Evolutionary conservation across 2,113 vertebrate species (phyloP).

Genomic region (Apeltes quadracus): DNA sequence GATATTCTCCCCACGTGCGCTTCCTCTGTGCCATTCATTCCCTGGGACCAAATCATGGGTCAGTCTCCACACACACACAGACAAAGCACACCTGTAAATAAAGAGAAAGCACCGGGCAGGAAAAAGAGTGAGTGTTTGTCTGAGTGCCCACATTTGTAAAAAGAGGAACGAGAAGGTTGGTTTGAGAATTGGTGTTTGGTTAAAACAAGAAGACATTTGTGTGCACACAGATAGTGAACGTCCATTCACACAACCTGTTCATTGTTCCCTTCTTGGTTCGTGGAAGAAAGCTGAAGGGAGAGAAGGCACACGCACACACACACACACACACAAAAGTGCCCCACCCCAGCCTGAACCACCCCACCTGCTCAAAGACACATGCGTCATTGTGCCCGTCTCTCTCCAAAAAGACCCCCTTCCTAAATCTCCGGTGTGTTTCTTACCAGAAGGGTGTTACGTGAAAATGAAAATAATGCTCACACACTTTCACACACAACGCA

Average conservation of each 20-base stretch:
- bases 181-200: conserved; percentile 45
- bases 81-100: conserved; percentile 56
- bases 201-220: conserved; percentile 36
- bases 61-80: conserved; percentile 27
- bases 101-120: conserved; percentile 48
- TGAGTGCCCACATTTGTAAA: conserved; percentile 22
- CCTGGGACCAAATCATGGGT: conserved; percentile 31
- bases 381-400: conserved; percentile 44
- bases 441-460: conserved; percentile 64
- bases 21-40: conserved; percentile 34
- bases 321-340: conserved; percentile 44
- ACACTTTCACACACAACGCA: conserved; percentile 76
- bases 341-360: conserved; percentile 34
- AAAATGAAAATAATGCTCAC: conserved; percentile 30
- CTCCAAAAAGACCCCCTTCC: conserved; percentile 17
- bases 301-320: conserved; percentile 46
- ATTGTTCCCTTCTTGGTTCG: conserved; percentile 49
- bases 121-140: conserved; percentile 37
- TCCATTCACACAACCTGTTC: conserved; percentile 52
- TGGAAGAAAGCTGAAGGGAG: conserved; percentile 52
- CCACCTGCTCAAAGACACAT: conserved; percentile 63
- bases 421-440: conserved; percentile 22
- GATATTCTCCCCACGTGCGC: neutral
- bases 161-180: conserved; percentile 20
- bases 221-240: conserved; percentile 27